A percentile compares a stretch with the other conserved stretches of the same genome.
Evolutionary conservation across 1,140 invertebrate genomes (phyloP).

Genomic region (Hyposmocoma kahamanoa): DNA sequence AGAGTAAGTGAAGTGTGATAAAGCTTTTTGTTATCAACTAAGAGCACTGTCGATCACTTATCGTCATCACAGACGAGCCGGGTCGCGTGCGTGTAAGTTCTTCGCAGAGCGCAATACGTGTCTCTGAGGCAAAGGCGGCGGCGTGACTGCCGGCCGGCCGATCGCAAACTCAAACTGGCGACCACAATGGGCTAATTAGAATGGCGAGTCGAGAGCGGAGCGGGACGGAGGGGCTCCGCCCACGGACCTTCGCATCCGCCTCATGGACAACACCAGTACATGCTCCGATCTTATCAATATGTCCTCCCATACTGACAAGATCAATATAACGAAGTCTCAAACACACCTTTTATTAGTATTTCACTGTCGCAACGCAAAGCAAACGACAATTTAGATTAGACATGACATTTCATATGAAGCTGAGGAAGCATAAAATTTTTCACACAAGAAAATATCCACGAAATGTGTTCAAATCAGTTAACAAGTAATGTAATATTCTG

Average conservation of each 20-base stretch:
- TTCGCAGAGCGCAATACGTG: slow-evolving; percentile 28
- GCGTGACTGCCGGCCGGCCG: slow-evolving; percentile 56
- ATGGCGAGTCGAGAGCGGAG: slow-evolving; percentile 54
- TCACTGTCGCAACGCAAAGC: no score
- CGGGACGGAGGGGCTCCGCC: slow-evolving; percentile 50
- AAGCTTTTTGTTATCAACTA: slow-evolving; percentile 37
- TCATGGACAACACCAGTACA: slow-evolving; percentile 42
- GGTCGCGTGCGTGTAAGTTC: slow-evolving; percentile 27
- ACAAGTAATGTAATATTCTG: no score
- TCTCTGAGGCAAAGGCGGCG: slow-evolving; percentile 34
- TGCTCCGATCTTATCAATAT: slow-evolving; percentile 36
- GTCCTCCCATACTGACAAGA: slow-evolving; percentile 29
- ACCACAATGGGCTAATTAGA: slow-evolving; percentile 72
- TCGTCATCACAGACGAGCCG: slow-evolving; percentile 50
- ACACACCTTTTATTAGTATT: no score
- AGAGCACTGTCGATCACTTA: slow-evolving; percentile 57
- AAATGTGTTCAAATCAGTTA: no score
- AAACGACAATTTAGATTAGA: no score
- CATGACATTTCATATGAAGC: no score
- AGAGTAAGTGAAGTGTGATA: slow-evolving; percentile 21
- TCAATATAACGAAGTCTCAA: slow-evolving; percentile 23
- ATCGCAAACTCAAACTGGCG: slow-evolving; percentile 53
- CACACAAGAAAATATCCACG: no score
- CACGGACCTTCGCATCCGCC: slow-evolving; percentile 66
- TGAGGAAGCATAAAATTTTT: no score